A percentile compares a stretch with the other conserved stretches of the same genome.
phyloP scores from a whole-genome alignment of 23 tunicate genomes.

The Clavelina lepadiformis region DNA sequence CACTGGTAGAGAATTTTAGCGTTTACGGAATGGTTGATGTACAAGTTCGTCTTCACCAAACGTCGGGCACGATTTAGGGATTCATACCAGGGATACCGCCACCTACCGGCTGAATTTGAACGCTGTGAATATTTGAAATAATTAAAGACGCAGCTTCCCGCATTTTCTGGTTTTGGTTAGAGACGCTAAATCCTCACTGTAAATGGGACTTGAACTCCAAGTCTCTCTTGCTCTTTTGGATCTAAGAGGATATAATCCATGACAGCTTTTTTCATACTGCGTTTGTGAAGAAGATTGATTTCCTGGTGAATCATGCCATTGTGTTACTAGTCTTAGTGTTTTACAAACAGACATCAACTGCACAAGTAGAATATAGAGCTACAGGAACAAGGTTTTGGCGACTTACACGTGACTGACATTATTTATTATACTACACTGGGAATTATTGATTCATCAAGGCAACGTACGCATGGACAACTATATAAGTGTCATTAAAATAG shows the following conservation, averaged over 20 bases:
- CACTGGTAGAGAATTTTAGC: conserved; percentile 42
- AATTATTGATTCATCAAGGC: too few relatives aligned
- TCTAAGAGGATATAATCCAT: conserved; percentile 77
- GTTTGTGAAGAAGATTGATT: conserved; percentile 19
- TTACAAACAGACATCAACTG: too few relatives aligned
- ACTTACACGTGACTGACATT: too few relatives aligned
- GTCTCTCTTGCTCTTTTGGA: conserved; percentile 47
- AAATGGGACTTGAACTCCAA: conserved; percentile 33
- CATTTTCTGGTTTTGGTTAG: too few relatives aligned
- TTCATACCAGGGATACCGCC: conserved; percentile 88
- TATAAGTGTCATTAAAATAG: too few relatives aligned
- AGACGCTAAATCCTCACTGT: too few relatives aligned
- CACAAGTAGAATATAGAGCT: too few relatives aligned
- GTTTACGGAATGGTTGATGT: conserved; percentile 62
- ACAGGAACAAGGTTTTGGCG: too few relatives aligned
- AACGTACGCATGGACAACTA: too few relatives aligned
- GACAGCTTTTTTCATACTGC: conserved; percentile 73
- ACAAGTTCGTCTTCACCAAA: conserved; percentile 16
- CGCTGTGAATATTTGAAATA: conserved; percentile 26
- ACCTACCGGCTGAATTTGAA: conserved; percentile 62
- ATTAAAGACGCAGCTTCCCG: background rate
- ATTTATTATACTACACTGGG: too few relatives aligned
- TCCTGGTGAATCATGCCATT: conserved; percentile 24
- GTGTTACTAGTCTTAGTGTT: too few relatives aligned
- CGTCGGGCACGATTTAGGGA: conserved; percentile 49